Evolutionary conservation across 2,113 vertebrate genomes (phyloP).

Genomic region (Salvator merianae): DNA sequence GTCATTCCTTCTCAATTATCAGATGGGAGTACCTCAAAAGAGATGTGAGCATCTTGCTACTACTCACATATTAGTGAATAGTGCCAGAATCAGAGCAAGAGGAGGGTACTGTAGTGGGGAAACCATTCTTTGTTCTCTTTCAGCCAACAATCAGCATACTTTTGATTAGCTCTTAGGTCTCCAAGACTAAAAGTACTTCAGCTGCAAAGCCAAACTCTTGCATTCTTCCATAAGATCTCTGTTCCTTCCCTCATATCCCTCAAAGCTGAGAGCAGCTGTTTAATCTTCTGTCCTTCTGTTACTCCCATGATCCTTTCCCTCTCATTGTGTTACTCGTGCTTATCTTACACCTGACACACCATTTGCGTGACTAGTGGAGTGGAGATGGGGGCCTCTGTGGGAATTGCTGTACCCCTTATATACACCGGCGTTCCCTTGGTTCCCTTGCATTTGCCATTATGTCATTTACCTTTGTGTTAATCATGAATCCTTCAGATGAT

Average conservation of each 20-base stretch:
- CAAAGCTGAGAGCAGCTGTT: slow-evolving; percentile 14
- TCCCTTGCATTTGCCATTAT: slow-evolving; percentile 36
- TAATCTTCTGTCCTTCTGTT: slow-evolving; percentile 8
- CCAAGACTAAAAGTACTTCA: neutral
- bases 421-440: neutral
- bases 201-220: neutral
- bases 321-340: neutral
- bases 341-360: slow-evolving; percentile 23
- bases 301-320: neutral
- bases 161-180: neutral
- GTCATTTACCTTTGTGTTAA: slow-evolving; percentile 25
- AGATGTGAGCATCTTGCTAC: no score
- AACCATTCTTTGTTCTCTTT: neutral
- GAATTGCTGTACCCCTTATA: slow-evolving; percentile 20
- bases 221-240: neutral
- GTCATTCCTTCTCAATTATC: neutral
- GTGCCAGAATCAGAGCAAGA: neutral
- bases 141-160: neutral
- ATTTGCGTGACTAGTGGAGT: slow-evolving; percentile 18
- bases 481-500: slow-evolving; percentile 49
- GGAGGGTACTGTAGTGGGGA: neutral
- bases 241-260: neutral
- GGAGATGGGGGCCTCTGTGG: accelerated
- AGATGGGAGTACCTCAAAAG: neutral
- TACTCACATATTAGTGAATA: neutral